A percentile compares a stretch with the other conserved stretches of the same genome.
Conservation (phyloP, 2,797 vertebrate genomes). For the Harpagifer antarcticus region DNA sequence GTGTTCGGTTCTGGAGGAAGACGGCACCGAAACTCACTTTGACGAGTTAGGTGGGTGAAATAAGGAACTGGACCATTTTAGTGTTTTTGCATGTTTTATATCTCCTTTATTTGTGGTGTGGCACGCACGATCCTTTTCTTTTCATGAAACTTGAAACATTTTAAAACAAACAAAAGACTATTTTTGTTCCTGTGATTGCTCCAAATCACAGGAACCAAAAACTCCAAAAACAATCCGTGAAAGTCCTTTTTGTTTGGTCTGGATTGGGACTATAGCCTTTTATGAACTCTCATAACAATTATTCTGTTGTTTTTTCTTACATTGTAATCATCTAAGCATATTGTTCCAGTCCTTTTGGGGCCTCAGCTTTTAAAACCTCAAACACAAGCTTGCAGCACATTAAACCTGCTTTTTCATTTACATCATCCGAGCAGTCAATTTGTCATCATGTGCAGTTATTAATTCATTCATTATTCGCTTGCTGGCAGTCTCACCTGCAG, state of each 20-base stretch:
- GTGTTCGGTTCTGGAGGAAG: constrained; percentile 96
- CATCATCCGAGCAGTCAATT: constrained; percentile 19
- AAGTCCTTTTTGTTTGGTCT: constrained; percentile 52
- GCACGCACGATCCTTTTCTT: neutral
- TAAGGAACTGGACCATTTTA: neutral
- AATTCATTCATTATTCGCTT: constrained; percentile 12
- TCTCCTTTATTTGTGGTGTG: constrained; percentile 1
- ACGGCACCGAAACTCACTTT: constrained; percentile 96
- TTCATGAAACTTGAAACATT: neutral
- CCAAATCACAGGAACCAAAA: too few species aligned
- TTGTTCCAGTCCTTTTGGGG: constrained; percentile 13
- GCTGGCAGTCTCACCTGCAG: constrained; percentile 9
- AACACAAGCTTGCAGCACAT: constrained; percentile 9
- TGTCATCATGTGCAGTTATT: constrained; percentile 39
- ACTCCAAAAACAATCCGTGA: constrained; percentile 46
- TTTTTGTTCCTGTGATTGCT: constrained; percentile 34
- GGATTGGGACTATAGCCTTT: constrained; percentile 39
- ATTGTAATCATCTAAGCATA: constrained; percentile 16
- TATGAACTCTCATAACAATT: constrained; percentile 44
- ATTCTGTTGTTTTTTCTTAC: constrained; percentile 50
- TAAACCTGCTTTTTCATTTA: constrained; percentile 14
- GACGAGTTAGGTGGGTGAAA: constrained; percentile 92
- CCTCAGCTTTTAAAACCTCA: constrained; percentile 13
- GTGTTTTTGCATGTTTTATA: neutral
- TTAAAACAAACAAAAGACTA: constrained; percentile 31